These are phyloP conservation scores for Idaea straminata DNA, from an alignment of 2,888 invertebrate genomes.

Conservation along the genomic window DNA sequence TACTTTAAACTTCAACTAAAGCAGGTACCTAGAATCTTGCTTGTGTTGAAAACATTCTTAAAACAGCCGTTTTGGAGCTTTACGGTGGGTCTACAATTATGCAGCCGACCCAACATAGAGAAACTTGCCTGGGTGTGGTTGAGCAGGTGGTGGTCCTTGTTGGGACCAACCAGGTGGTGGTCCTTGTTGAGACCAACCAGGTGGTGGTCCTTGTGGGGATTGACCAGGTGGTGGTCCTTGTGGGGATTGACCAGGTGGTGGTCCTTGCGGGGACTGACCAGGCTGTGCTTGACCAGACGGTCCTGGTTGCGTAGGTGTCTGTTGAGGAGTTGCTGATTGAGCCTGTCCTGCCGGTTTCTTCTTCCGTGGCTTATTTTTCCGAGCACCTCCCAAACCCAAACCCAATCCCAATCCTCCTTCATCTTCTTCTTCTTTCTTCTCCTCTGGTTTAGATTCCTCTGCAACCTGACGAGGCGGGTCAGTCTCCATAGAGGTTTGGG, in stretches of 20 bases:
- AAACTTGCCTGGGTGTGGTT: not conserved
- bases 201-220: not conserved
- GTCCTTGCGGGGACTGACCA: not conserved
- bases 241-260: not conserved
- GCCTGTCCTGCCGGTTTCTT: conserved; percentile 20
- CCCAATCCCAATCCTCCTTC: conserved; percentile 27
- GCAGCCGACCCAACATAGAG: too few species aligned
- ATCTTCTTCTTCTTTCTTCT: conserved; percentile 12
- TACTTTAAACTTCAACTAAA: too few species aligned
- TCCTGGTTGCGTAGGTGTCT: not conserved
- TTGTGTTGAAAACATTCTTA: too few species aligned
- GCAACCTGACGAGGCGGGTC: conserved; percentile 6
- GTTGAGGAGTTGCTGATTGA: conserved; percentile 7
- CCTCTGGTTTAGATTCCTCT: conserved; percentile 6
- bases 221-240: not conserved
- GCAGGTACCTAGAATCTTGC: too few species aligned
- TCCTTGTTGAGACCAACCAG: not conserved
- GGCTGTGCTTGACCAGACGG: not conserved
- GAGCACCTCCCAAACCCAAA: conserved; percentile 23
- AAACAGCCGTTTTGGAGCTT: too few species aligned
- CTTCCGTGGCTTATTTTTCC: conserved; percentile 26
- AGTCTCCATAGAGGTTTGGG: not conserved
- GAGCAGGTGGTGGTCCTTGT: not conserved
- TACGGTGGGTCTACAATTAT: too few species aligned
- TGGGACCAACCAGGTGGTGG: not conserved